Evolutionary conservation across 2,888 invertebrate genomes (phyloP).

Genomic region (Caenorhabditis virilis): DNA sequence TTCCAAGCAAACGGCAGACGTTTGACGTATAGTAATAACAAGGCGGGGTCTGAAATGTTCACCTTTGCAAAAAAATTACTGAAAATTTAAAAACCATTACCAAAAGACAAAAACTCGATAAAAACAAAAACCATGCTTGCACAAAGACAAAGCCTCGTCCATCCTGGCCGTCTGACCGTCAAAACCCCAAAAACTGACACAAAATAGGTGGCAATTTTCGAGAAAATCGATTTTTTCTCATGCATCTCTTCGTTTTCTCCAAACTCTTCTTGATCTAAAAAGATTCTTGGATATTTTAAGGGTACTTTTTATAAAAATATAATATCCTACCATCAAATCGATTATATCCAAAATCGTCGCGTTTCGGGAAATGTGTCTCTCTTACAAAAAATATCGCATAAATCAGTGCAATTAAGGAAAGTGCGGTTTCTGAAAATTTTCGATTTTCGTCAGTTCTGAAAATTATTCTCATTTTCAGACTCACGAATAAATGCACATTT

Average conservation of each 20-base stretch:
- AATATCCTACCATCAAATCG: constrained; percentile 20
- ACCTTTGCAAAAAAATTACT: no score
- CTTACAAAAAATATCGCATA: constrained; percentile 53
- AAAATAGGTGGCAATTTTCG: constrained; percentile 7
- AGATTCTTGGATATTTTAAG: no score
- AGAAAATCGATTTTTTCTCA: constrained; percentile 10
- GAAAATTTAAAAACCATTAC: constrained; percentile 21
- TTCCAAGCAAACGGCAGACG: constrained; percentile 61
- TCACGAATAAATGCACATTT: constrained; percentile 47
- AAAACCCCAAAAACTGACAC: constrained; percentile 39
- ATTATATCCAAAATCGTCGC: constrained; percentile 27
- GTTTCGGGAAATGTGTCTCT: constrained; percentile 51
- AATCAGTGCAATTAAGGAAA: constrained; percentile 45
- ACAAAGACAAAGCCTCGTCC: constrained; percentile 59
- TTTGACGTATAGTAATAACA: constrained; percentile 57
- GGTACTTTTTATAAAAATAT: no score
- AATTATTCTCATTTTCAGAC: not conserved
- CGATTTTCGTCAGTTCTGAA: not conserved
- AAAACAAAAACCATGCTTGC: constrained; percentile 58
- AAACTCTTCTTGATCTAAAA: no score
- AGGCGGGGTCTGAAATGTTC: constrained; percentile 53
- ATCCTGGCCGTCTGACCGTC: constrained; percentile 50
- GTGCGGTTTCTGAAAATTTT: constrained; percentile 35
- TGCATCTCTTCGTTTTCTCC: not conserved
- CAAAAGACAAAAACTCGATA: constrained; percentile 60